Evolutionary conservation across 2,888 invertebrate genomes (phyloP), one percentile per base, ranked within the genome.

Genomic region (Gymnosoma rotundatum): DNA sequence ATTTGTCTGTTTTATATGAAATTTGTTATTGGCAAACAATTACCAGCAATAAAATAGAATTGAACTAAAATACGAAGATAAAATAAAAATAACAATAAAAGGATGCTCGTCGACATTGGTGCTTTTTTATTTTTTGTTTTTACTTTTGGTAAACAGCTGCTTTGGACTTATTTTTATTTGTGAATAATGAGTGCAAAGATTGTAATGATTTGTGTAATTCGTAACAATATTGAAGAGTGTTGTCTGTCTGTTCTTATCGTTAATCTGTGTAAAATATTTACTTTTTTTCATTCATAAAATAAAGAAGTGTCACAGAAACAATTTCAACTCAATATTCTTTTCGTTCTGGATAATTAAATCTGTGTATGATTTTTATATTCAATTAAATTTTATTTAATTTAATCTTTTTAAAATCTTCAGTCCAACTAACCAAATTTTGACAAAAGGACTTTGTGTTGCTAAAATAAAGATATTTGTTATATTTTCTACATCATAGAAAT

Each of bases 11-110:
- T 73, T 73, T 73, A 66, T 73, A n/a, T 78, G 63, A 54, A 70
- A 74, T 54, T 69, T 54, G 54, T 38, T 69, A 78, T 82, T 76
- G 69, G 75, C 70, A 70, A 82, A 70, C 81, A 81, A 81, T 81
- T 81, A 74, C 56, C 56, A 42, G 25, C 63, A 70, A 78, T 56
- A 64, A 38, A 79, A 36, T 52, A 50, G 52, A 16, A 61, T 42
- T 25, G 32, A 61, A 63, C 9, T 75, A 20, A 61, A 63, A 9
- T 75, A 32, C 8, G 10, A 58, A 20, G 16, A 18, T 8, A 74
- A 14, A 58, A 42, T 42, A 9, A 58, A 60, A 38, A n/a, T 38
- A 4, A 32, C 2, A 21, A 72, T 72, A 61, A 78, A 73, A 74
- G 73, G 73, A 80, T 80, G 66, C 58, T 56, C 14, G 45, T 38